Base-by-base conservation (phyloP, 2,113 vertebrate genomes). In the Calypte anna region DNA sequence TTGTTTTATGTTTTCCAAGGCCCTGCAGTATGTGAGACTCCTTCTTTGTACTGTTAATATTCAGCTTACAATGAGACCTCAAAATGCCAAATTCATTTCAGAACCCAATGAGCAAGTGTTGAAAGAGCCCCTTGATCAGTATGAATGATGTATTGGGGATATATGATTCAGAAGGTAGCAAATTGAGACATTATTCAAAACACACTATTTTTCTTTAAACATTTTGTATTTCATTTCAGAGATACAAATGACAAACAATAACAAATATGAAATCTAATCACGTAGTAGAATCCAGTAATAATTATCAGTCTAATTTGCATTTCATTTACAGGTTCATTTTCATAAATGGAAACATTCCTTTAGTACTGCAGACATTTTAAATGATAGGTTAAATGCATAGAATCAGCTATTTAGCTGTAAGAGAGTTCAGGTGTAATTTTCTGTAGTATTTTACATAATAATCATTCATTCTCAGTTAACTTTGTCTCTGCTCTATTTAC, bases 1-100 rank as follows among this genome's bases (percentile, higher is more conserved):
- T 54, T 90, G 77, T 54, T 97, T 97, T 78, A 96, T 96, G 83
- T 96, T 96, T 92, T 82, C 58, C 33, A 66, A 69, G 54, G 31
- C 68, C 48, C 46, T 70, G 70, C 81, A 83, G 69, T 68, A 55
- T 43, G n/a, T 64, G 53, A 1, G 0, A 66, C n/a, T 92, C 70
- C 59, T 92, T 88, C 90, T 96, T 95, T 93, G 62, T 91, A 44
- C 66, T 76, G 50, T 88, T 93, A 80, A 82, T 38, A 40, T 3
- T 1, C 6, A 62, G 31, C 54, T 91, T 83, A 88, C 40, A 21
- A 57, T 36, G 75, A 90, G 80, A 55, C 64, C 59, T 93, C 82
- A 78, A 85, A 95, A 87, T 86, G 36, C 33, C 70, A 77, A 19
- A 30, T 63, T 61, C 22, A 46, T 75, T 72, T 84, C 36, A 91